Evolutionary conservation across 2,888 invertebrate genomes (phyloP).

Genomic region (Luperina nickerlii): DNA sequence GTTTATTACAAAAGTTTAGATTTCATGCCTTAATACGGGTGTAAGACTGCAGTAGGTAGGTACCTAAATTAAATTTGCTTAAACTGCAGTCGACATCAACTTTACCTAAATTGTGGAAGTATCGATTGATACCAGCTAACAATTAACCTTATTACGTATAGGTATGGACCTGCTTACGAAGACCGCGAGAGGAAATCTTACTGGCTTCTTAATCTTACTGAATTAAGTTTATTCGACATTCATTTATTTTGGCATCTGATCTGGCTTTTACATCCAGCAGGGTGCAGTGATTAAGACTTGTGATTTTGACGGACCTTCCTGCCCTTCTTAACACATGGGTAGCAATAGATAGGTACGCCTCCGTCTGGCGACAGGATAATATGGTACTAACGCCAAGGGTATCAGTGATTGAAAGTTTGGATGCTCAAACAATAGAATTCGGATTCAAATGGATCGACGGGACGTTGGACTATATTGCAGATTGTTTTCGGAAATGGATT

Average conservation of each 20-base stretch:
- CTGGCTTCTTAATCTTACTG: too few relatives aligned
- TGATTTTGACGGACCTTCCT: neutral
- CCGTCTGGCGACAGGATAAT: neutral
- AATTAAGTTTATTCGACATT: neutral
- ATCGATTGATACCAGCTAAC: neutral
- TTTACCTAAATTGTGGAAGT: neutral
- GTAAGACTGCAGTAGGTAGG: neutral
- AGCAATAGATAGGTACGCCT: neutral
- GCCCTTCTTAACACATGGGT: too few relatives aligned
- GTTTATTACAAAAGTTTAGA: slow-evolving; percentile 6
- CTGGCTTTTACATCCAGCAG: neutral
- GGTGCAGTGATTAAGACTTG: neutral
- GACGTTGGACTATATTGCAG: neutral
- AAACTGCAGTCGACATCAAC: neutral
- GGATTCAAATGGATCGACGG: neutral
- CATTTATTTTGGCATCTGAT: neutral
- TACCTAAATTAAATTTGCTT: neutral
- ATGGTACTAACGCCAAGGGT: neutral
- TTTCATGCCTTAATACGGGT: neutral
- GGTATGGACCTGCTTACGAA: neutral
- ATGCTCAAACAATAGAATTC: neutral
- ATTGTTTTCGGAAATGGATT: neutral
- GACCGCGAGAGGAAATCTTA: neutral
- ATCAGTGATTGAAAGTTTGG: neutral
- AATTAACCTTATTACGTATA: neutral